A percentile compares a stretch with the other conserved stretches of the same genome.
phyloP scores from a whole-genome alignment of 2,888 invertebrate species.

The Onthophagus sagittarius region DNA sequence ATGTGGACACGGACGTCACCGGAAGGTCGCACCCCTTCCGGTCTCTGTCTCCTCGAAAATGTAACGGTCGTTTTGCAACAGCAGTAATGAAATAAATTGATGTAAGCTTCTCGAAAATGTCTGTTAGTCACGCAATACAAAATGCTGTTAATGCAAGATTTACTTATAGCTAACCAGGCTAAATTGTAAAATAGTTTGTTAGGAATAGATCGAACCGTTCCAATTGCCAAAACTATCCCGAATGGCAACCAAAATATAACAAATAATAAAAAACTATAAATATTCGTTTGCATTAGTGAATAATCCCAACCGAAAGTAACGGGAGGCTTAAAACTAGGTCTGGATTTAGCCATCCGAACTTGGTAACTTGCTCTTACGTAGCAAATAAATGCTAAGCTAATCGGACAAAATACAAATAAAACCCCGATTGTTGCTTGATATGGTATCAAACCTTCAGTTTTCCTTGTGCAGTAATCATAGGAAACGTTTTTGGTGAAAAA shows the following conservation, averaged over 20 bases:
- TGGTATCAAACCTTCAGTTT: constrained; percentile 52
- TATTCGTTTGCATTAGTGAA: constrained; percentile 59
- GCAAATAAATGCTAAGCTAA: constrained; percentile 53
- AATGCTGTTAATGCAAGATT: constrained; percentile 64
- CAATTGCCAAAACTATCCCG: constrained; percentile 56
- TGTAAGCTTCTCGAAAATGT: constrained; percentile 68
- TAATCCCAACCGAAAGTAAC: constrained; percentile 61
- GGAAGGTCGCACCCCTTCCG: constrained; percentile 48
- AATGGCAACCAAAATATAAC: constrained; percentile 67
- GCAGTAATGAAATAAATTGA: constrained; percentile 73
- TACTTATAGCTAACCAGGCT: constrained; percentile 67
- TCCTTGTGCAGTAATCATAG: constrained; percentile 65
- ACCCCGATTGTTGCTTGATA: constrained; percentile 57
- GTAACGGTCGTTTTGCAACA: constrained; percentile 74
- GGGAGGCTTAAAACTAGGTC: constrained; percentile 61
- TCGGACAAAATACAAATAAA: constrained; percentile 58
- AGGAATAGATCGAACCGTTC: constrained; percentile 50
- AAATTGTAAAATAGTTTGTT: constrained; percentile 61
- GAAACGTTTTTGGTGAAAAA: constrained; percentile 58
- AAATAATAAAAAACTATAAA: constrained; percentile 62
- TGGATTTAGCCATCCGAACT: constrained; percentile 52
- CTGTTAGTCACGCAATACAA: constrained; percentile 62
- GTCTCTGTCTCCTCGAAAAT: constrained; percentile 59
- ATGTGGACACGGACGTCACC: constrained; percentile 72
- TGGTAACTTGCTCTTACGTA: constrained; percentile 53